Base-by-base conservation (phyloP, 2,888 invertebrate genomes). In the Sturmia bella region DNA sequence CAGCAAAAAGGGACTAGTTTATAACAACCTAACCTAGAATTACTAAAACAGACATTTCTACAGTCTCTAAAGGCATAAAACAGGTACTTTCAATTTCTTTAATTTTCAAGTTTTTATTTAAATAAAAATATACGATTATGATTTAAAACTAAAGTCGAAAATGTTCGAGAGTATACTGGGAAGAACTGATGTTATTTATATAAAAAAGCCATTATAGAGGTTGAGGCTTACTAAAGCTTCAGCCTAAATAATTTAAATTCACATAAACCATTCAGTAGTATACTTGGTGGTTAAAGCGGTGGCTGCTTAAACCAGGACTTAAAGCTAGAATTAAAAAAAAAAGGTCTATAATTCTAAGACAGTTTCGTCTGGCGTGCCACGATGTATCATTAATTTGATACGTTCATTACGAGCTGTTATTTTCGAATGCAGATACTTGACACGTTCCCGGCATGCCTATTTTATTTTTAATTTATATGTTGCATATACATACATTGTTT, bases 381-480 rank as follows among this genome's bases (percentile, higher is more conserved):
- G 95, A 92, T 96, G 96, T 91, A 95, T 93, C 89, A 97, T 92
- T 87, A 96, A 93, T 92, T 97, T 97, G 90, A 97, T 95, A 90
- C 97, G 95, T 92, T 97, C 97, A 91, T 94, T 95, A 86, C 96
- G 95, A 92, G 96, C 95, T 89, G 95, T 94, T 89, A 97, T 96
- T 93, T 96, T 96, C 92, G 94, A 95, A 92, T 97, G 96, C 90
- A 97, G 94, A 91, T 94, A 94, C 91, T 95, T 96, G 88, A 96
- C 95, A 92, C 94, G 94, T 92, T 97, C 97, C 91, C 95, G 95
- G 93, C 94, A 95, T 91, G 94, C 95, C 97, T 97, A 92, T 64
- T 50, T 70, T 39, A 41, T 32, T 17, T 19, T 63, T 45, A 37
- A 27, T 32, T 9, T 32, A 32, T 32, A 27, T 45, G 27, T 70